These are phyloP conservation scores for Leptinotarsa defecta DNA, from an alignment of 1,140 invertebrate species.

Conservation along the genomic window DNA sequence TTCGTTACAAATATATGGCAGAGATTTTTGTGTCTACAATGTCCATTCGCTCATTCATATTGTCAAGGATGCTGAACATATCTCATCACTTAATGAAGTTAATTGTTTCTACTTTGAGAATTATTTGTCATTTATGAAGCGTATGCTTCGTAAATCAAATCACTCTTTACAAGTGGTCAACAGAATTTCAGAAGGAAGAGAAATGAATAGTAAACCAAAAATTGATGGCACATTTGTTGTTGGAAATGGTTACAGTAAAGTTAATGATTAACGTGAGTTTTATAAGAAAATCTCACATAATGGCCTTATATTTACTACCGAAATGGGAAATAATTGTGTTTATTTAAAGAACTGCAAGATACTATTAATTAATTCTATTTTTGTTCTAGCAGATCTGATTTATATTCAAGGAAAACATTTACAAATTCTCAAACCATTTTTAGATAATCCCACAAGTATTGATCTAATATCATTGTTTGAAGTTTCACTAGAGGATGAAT, in stretches of 20 bases:
- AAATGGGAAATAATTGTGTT: slow-evolving; percentile 10
- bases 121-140: slow-evolving; percentile 26
- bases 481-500: not conserved
- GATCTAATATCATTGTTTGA: not conserved
- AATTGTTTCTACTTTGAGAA: slow-evolving; percentile 32
- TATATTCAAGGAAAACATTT: slow-evolving; percentile 18
- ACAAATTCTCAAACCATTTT: not conserved
- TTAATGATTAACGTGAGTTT: not conserved
- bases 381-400: not conserved
- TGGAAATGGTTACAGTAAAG: not conserved
- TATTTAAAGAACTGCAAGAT: not conserved
- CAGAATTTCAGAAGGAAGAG: slow-evolving; percentile 27
- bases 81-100: slow-evolving; percentile 28
- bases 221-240: not conserved
- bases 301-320: not conserved
- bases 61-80: slow-evolving; percentile 17
- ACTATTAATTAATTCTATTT: slow-evolving; percentile 3
- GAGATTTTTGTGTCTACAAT: slow-evolving; percentile 30
- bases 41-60: slow-evolving; percentile 29
- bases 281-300: not conserved
- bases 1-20: slow-evolving; percentile 27
- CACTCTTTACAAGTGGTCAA: slow-evolving; percentile 28
- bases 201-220: not conserved
- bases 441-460: slow-evolving; percentile 11
- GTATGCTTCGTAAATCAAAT: slow-evolving; percentile 9